phyloP scores from a whole-genome alignment of 2,113 vertebrate genomes.

The Oncorhynchus mykiss region DNA sequence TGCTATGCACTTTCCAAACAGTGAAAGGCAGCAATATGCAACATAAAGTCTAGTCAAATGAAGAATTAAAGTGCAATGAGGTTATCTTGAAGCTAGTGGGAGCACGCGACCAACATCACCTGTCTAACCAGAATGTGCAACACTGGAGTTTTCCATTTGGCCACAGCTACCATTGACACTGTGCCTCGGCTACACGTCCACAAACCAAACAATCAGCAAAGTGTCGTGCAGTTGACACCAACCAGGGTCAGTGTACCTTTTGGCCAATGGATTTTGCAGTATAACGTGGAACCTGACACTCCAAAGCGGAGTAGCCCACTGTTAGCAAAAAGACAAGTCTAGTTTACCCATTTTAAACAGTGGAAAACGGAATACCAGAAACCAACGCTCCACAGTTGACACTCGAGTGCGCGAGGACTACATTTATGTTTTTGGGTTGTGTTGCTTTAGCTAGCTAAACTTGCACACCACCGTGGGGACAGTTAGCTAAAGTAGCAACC shows the following conservation, averaged over 20 bases:
- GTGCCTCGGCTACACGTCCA: neutral
- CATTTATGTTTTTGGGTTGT: neutral
- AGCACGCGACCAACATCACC: conserved; percentile 1
- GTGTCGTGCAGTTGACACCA: too few relatives aligned
- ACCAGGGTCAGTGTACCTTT: too few relatives aligned
- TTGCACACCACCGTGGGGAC: neutral
- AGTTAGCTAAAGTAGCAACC: neutral
- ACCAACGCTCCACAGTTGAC: neutral
- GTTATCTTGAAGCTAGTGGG: conserved; percentile 4
- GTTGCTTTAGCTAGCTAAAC: neutral
- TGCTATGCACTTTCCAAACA: too few relatives aligned
- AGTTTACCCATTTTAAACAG: too few relatives aligned
- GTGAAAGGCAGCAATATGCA: too few relatives aligned
- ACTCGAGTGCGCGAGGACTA: neutral
- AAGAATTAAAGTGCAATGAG: neutral
- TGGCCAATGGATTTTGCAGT: too few relatives aligned
- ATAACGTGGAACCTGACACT: too few relatives aligned
- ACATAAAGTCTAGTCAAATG: too few relatives aligned
- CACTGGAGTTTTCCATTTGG: neutral
- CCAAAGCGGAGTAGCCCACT: too few relatives aligned
- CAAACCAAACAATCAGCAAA: neutral
- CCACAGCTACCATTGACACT: neutral
- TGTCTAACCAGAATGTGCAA: neutral
- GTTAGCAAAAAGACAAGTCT: too few relatives aligned
- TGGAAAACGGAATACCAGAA: conserved; percentile 1